Base-by-base conservation (phyloP, 2,113 vertebrate species). In the Chroicocephalus ridibundus region DNA sequence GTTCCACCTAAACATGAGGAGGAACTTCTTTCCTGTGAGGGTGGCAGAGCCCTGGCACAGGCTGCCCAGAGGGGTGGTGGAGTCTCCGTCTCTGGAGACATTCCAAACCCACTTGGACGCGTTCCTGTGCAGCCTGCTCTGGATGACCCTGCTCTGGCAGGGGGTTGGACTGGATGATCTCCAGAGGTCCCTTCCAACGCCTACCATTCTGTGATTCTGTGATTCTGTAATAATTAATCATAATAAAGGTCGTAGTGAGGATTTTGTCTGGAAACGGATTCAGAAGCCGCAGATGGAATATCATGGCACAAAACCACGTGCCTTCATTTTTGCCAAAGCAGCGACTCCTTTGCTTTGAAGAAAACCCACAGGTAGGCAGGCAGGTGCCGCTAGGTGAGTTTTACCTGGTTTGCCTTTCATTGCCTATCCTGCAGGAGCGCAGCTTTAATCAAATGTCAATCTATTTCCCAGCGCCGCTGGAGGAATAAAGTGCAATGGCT, bases 321-420 rank as follows among this genome's bases (percentile, higher is more conserved):
- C 55, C 65, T 78, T 51, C 61, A 2, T 31, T 91, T 72, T 13
- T 79, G 52, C 72, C 86, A 75, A 60, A 86, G 36, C 46, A 29
- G 1, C 4, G 5, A 5, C 44, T 68, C 5, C 0, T 32, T 42
- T 2, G 5, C 0, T 0, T 7, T 26, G 62, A 29, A 78, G 47
- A 5, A 47, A 93, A 21, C 38, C 42, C 55, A 5, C 46, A 29
- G 66, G 84, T 42, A 68, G 76, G 55, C 0, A 19, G 80, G 72
- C 40, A 49, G 82, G 82, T 0, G 9, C 46, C 40, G 57, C 61
- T 54, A 9, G 15, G 29, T 6, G 38, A 55, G 10, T 26, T 44
- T 25, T 55, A 44, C 78, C 5, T 0, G 47, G 18, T 47, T 62
- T 64, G 10, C 40, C 38, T 85, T 52, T 66, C 66, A 54, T 19